Evolutionary conservation across 2,888 invertebrate species (phyloP).

Genomic region (Watsonalla binaria): DNA sequence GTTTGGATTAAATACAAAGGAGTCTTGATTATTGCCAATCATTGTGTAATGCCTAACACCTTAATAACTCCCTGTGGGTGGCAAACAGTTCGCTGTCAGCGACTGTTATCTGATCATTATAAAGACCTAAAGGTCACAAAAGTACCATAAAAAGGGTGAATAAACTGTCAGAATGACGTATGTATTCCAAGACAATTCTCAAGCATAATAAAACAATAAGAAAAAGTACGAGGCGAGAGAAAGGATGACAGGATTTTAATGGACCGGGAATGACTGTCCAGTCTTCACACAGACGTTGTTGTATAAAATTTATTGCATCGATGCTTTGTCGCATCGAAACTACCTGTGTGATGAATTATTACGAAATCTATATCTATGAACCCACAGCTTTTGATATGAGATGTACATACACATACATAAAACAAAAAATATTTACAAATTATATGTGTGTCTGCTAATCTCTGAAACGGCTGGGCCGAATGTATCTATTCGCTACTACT

Average conservation of each 20-base stretch:
- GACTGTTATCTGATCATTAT: neutral
- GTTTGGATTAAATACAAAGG: neutral
- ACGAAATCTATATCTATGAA: no score
- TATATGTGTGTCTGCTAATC: no score
- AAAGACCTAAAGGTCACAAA: neutral
- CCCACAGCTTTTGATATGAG: no score
- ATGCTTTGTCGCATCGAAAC: no score
- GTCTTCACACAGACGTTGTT: neutral
- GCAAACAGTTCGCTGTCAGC: neutral
- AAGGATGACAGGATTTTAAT: neutral
- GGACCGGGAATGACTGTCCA: neutral
- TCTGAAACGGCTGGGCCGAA: no score
- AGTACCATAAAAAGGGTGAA: neutral
- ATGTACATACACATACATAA: no score
- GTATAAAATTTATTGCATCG: no score
- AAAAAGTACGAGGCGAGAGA: neutral
- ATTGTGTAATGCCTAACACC: neutral
- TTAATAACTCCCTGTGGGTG: neutral
- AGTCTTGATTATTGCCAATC: neutral
- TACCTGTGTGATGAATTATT: no score
- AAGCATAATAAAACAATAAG: neutral
- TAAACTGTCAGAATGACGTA: conserved; percentile 1
- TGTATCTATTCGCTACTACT: no score
- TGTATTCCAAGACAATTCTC: neutral
- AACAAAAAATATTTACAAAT: no score